These are phyloP conservation scores for Lathamus discolor DNA, from an alignment of 2,113 vertebrate species.

Conservation along the genomic window DNA sequence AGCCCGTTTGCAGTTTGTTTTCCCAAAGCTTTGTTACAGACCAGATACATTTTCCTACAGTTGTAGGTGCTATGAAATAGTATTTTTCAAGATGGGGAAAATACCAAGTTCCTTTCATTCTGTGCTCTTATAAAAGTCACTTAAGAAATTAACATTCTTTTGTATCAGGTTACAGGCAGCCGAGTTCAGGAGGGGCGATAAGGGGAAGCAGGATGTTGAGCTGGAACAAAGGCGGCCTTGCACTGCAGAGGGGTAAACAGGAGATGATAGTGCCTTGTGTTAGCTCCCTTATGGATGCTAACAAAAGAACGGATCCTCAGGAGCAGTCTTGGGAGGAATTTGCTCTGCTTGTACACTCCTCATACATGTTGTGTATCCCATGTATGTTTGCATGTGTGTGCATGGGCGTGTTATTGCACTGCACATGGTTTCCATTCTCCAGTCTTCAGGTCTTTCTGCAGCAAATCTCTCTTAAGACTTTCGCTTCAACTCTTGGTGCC, in stretches of 20 bases:
- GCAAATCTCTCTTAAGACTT: not conserved
- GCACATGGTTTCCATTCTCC: conserved; percentile 55
- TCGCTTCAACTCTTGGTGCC: not conserved
- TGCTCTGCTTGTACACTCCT: not conserved
- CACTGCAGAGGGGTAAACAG: not conserved
- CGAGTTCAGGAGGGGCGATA: not conserved
- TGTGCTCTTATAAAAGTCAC: conserved; percentile 23
- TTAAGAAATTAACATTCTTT: conserved; percentile 44
- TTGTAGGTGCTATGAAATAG: not conserved
- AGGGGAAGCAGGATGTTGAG: not conserved
- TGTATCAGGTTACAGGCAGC: not conserved
- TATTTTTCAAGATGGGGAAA: conserved; percentile 14
- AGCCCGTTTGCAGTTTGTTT: not conserved
- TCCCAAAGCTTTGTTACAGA: not conserved
- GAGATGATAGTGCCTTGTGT: not conserved
- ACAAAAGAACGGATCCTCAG: not conserved
- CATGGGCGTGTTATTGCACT: not conserved
- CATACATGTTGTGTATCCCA: rapidly evolving
- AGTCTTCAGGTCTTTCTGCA: conserved; percentile 18
- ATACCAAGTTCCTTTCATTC: not conserved
- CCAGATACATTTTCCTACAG: not conserved
- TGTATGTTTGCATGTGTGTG: not conserved
- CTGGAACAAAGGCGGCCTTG: conserved; percentile 8
- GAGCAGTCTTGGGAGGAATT: not conserved
- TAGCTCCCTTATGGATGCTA: not conserved